Conservation (phyloP, 2,113 vertebrate species). For the Rissa tridactyla region DNA sequence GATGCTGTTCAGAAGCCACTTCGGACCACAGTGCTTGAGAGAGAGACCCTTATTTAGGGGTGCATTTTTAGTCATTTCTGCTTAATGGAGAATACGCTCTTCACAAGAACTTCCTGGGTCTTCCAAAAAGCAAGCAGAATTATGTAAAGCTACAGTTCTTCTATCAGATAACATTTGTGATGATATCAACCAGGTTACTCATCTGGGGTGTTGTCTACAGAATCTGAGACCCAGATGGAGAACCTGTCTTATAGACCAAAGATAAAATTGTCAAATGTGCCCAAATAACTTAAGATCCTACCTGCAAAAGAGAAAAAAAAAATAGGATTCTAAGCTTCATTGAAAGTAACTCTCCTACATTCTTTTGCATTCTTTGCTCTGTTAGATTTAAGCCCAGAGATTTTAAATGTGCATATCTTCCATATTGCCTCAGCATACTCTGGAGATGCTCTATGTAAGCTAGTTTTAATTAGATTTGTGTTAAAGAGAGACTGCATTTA, state of each 20-base stretch:
- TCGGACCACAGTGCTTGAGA: background rate
- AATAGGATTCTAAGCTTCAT: background rate
- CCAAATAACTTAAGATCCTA: background rate
- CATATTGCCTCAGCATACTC: background rate
- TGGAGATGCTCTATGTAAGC: background rate
- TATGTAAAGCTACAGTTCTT: background rate
- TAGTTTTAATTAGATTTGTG: conserved; percentile 33
- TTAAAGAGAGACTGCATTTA: background rate
- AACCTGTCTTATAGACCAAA: background rate
- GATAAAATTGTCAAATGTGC: background rate
- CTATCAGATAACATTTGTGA: background rate
- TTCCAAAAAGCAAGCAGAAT: background rate
- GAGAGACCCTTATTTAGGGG: background rate
- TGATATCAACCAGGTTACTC: background rate
- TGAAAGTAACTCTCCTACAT: background rate
- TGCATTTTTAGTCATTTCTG: background rate
- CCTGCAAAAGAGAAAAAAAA: background rate
- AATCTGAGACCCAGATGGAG: background rate
- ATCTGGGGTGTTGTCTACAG: background rate
- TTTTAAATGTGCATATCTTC: background rate
- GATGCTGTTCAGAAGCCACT: background rate
- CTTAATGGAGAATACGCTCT: background rate
- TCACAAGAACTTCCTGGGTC: background rate
- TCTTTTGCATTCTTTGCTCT: background rate
- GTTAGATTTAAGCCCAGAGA: background rate